Percentiles rank a stretch among this genome's conserved stretches.
phyloP scores from a whole-genome alignment of 2,113 vertebrate genomes.

The Nycticryphes semicollaris region DNA sequence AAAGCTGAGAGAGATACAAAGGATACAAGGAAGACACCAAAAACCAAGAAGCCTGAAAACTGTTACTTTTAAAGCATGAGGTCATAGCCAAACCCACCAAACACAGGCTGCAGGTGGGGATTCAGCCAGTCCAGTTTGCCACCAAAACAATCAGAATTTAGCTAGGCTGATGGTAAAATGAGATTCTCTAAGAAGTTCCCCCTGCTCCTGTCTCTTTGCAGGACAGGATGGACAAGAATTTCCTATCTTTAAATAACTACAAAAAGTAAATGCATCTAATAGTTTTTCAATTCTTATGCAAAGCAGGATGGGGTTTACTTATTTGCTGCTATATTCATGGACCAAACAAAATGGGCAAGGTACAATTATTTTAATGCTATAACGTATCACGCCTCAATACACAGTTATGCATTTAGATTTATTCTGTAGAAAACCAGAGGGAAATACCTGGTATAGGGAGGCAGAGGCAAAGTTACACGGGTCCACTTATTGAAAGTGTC shows the following conservation, averaged over 20 bases:
- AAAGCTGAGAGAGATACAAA: not conserved
- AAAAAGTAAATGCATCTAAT: not conserved
- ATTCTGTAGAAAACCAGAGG: not conserved
- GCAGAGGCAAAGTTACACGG: slow-evolving; percentile 89
- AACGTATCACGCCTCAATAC: not conserved
- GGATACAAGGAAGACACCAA: not conserved
- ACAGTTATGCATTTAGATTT: not conserved
- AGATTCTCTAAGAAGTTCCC: not conserved
- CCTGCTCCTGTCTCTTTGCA: not conserved
- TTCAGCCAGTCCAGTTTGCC: not conserved
- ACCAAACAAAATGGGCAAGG: not conserved
- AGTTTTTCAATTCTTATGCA: not conserved
- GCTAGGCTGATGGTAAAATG: not conserved
- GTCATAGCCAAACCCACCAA: not conserved
- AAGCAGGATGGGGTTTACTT: not conserved
- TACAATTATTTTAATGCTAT: not conserved
- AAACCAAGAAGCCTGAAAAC: not conserved
- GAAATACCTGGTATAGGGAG: slow-evolving; percentile 89
- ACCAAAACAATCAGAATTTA: not conserved
- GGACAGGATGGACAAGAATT: not conserved
- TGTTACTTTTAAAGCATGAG: not conserved
- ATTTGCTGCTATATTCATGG: not conserved
- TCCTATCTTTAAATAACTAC: not conserved
- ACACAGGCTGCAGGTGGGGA: not conserved
- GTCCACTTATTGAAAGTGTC: slow-evolving; percentile 99